Conservation (phyloP, 1,140 invertebrate genomes). For the Drosophila sp. region DNA sequence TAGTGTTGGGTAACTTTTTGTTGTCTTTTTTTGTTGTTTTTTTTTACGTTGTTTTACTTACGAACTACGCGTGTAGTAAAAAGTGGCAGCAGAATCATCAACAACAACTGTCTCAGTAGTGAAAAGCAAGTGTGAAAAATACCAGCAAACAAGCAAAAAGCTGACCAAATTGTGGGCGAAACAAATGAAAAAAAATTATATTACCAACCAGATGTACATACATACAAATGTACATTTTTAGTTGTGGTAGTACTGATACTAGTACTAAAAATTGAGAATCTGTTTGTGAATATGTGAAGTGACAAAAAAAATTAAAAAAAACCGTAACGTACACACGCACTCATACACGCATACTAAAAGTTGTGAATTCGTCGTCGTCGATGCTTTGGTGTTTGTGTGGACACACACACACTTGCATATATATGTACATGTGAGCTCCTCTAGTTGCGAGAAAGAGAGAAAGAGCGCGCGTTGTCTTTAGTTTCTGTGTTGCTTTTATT, state of each 20-base stretch:
- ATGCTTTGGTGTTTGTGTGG: too few relatives aligned
- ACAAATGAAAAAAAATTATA: constrained; percentile 29
- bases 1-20: constrained; percentile 55
- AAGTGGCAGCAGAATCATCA: constrained; percentile 29
- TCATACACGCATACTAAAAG: constrained; percentile 52
- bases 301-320: constrained; percentile 37
- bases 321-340: constrained; percentile 18
- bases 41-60: constrained; percentile 30
- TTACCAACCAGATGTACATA: constrained; percentile 42
- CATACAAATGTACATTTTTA: constrained; percentile 35
- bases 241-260: constrained; percentile 44
- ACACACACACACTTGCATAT: constrained; percentile 35
- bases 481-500: constrained; percentile 48
- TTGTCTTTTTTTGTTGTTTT: constrained; percentile 32
- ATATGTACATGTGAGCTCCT: constrained; percentile 44
- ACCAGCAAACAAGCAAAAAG: constrained; percentile 41
- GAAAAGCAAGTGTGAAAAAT: constrained; percentile 55
- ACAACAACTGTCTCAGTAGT: constrained; percentile 38
- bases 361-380: constrained; percentile 66
- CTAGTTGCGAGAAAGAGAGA: constrained; percentile 44
- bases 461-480: constrained; percentile 43
- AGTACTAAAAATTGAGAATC: constrained; percentile 45
- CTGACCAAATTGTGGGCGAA: constrained; percentile 50
- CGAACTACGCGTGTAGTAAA: constrained; percentile 40
- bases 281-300: constrained; percentile 54